Conservation (phyloP, 1,140 invertebrate species). For the Tetramorium simillimum region DNA sequence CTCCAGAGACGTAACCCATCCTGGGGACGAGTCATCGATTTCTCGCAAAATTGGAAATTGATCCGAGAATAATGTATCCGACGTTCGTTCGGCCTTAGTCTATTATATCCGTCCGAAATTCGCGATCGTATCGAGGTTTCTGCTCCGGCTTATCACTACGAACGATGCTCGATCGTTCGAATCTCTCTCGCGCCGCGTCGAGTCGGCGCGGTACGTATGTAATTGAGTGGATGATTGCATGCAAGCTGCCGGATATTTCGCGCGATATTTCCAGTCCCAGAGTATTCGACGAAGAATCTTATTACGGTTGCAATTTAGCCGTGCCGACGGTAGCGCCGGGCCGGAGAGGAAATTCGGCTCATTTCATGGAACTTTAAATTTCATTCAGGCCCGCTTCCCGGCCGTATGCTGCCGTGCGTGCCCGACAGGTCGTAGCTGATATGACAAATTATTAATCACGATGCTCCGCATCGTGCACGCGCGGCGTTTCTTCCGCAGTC, state of each 20-base stretch:
- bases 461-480: neutral
- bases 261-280: slow-evolving; percentile 44
- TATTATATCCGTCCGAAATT: slow-evolving; percentile 48
- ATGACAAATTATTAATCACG: slow-evolving; percentile 53
- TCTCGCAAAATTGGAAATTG: slow-evolving; percentile 33
- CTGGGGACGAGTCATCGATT: neutral
- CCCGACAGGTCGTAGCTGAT: neutral
- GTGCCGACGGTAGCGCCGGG: neutral
- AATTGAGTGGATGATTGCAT: slow-evolving; percentile 62
- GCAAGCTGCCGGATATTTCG: slow-evolving; percentile 55
- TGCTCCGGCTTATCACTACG: slow-evolving; percentile 28
- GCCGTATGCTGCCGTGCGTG: neutral
- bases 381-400: slow-evolving; percentile 14
- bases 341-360: slow-evolving; percentile 26
- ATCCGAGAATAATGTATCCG: slow-evolving; percentile 43
- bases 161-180: slow-evolving; percentile 37
- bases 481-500: neutral
- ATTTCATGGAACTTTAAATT: slow-evolving; percentile 58
- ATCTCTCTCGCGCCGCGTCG: slow-evolving; percentile 27
- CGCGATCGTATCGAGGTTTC: slow-evolving; percentile 48
- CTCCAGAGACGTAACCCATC: no score
- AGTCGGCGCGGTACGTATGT: slow-evolving; percentile 45
- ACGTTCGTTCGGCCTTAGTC: slow-evolving; percentile 13
- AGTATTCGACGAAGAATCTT: slow-evolving; percentile 54
- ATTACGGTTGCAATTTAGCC: slow-evolving; percentile 55